Percentiles rank a stretch among this genome's conserved stretches.
These are phyloP conservation scores for Torymus tubicola DNA, from an alignment of 2,888 invertebrate genomes.

Conservation along the genomic window DNA sequence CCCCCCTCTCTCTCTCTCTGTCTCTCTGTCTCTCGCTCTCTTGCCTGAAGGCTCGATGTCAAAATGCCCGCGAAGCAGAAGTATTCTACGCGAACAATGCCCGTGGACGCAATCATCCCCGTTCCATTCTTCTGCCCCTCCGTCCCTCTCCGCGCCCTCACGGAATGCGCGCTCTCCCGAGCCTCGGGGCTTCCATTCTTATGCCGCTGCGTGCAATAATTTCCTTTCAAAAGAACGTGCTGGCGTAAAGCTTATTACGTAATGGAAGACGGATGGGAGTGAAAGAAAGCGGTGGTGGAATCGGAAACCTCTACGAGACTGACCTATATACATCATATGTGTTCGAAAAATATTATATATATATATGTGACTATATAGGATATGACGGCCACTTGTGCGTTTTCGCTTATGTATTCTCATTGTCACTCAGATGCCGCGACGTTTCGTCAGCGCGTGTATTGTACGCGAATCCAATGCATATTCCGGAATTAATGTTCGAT, in stretches of 20 bases:
- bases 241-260: slow-evolving; percentile 32
- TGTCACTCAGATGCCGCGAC: slow-evolving; percentile 6
- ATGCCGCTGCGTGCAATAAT: slow-evolving; percentile 32
- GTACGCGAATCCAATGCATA: slow-evolving; percentile 24
- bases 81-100: slow-evolving; percentile 33
- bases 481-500: slow-evolving; percentile 25
- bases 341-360: no score
- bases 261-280: neutral
- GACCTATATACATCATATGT: neutral
- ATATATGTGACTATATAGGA: neutral
- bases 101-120: slow-evolving; percentile 44
- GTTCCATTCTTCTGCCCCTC: slow-evolving; percentile 21
- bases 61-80: slow-evolving; percentile 28
- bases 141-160: neutral
- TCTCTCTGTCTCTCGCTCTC: neutral
- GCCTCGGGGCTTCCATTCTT: no score
- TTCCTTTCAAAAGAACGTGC: slow-evolving; percentile 21
- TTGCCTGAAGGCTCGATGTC: slow-evolving; percentile 15
- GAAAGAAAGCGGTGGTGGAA: neutral
- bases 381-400: neutral
- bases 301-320: neutral
- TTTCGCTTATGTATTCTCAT: neutral
- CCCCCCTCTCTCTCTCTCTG: neutral
- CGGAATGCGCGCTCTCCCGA: neutral
- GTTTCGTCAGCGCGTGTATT: neutral